These are phyloP conservation scores for Cephus spinipes DNA, from an alignment of 2,888 invertebrate genomes.

Conservation along the genomic window DNA sequence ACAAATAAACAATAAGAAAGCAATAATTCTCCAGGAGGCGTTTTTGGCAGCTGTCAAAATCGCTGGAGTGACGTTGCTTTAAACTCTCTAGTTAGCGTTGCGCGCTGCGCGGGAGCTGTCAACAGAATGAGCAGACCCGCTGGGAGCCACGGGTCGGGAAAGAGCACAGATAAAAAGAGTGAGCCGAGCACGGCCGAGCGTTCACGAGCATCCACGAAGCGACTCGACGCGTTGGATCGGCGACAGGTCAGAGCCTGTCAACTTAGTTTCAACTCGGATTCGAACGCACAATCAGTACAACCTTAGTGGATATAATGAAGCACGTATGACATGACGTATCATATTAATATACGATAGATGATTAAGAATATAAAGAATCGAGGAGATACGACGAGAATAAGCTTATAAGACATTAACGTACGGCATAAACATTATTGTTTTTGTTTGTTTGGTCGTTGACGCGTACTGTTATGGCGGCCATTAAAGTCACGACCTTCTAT, in stretches of 20 bases:
- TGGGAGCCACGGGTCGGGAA: conserved; percentile 22
- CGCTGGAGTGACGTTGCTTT: conserved; percentile 3
- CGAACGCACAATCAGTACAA: conserved; percentile 6
- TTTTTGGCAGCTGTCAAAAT: conserved; percentile 7
- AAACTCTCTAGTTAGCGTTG: conserved; percentile 7
- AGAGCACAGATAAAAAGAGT: conserved; percentile 23
- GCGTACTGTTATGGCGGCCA: neutral
- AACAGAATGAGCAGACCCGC: conserved; percentile 50
- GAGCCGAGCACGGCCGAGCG: conserved; percentile 18
- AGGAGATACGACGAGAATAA: neutral
- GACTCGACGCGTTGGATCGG: conserved; percentile 19
- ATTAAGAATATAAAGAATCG: neutral
- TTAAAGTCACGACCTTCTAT: neutral
- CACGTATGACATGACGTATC: neutral
- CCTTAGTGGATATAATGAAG: neutral
- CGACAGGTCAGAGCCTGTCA: conserved; percentile 27
- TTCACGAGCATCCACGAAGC: conserved; percentile 18
- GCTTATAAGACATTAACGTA: neutral
- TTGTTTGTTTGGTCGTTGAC: neutral
- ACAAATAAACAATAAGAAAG: neutral
- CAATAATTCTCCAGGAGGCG: conserved; percentile 1
- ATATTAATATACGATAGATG: neutral
- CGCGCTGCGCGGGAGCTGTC: conserved; percentile 48
- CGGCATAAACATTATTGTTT: neutral
- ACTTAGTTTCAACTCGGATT: conserved; percentile 12